A percentile compares a stretch with the other conserved stretches of the same genome.
phyloP scores from a whole-genome alignment of 35 echinoderm and acorn worm genomes.

The Ophioderma brevispina region DNA sequence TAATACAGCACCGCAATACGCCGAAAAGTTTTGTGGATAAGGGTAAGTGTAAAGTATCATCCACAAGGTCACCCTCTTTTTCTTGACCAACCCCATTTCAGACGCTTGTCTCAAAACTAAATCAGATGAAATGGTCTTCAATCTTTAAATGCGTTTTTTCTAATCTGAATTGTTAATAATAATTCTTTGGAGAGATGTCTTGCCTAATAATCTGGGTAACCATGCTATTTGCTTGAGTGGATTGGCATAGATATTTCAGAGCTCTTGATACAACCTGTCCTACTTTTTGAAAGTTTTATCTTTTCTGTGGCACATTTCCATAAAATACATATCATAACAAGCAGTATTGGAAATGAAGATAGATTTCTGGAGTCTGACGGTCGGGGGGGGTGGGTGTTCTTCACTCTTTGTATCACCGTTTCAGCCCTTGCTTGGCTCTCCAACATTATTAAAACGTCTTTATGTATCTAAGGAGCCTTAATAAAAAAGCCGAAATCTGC shows the following conservation, averaged over 20 bases:
- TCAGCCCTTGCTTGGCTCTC: too few relatives aligned
- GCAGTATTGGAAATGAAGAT: background rate
- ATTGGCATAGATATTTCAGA: background rate
- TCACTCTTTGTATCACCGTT: background rate
- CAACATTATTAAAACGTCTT: background rate
- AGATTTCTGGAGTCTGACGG: too few relatives aligned
- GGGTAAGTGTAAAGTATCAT: background rate
- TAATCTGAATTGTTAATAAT: background rate
- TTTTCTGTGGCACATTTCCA: background rate
- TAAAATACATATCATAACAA: background rate
- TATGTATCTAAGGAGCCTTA: background rate
- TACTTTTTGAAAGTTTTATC: too few relatives aligned
- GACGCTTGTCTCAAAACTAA: background rate
- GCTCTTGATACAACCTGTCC: background rate
- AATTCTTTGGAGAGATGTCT: background rate
- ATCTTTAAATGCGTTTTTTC: background rate
- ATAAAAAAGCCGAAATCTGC: background rate
- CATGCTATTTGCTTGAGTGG: background rate
- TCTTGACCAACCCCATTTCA: slow-evolving; percentile 11
- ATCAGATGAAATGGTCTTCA: too few relatives aligned
- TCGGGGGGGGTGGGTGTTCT: background rate
- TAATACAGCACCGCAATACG: slow-evolving; percentile 28
- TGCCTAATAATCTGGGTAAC: background rate
- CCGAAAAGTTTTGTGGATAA: slow-evolving; percentile 30
- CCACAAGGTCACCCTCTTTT: background rate